phyloP scores from a whole-genome alignment of 2,888 invertebrate species.

The Dolichopus griseipennis region DNA sequence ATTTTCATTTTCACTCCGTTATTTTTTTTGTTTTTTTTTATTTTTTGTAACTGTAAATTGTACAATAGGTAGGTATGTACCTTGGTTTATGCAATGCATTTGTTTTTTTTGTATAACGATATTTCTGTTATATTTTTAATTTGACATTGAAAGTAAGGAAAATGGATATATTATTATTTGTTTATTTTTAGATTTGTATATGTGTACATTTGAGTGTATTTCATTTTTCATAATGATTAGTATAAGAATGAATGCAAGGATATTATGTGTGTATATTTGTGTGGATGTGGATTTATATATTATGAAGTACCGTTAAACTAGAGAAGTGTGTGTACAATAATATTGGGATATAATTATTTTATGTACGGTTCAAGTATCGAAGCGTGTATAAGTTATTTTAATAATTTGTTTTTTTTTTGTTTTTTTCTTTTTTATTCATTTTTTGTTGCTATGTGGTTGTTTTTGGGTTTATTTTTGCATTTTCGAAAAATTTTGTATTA shows the following conservation, averaged over 20 bases:
- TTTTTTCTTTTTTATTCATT: neutral
- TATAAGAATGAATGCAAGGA: neutral
- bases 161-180: too few species aligned
- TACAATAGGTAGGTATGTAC: too few species aligned
- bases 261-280: neutral
- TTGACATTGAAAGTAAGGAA: neutral
- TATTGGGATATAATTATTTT: neutral
- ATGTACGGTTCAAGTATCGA: neutral
- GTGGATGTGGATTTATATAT: neutral
- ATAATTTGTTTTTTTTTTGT: neutral
- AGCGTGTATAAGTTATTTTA: neutral
- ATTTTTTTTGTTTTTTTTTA: too few species aligned
- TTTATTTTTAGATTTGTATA: neutral
- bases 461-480: neutral
- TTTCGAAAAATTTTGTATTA: too few species aligned
- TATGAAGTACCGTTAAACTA: constrained; percentile 6
- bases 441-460: neutral
- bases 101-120: neutral
- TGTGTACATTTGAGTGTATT: neutral
- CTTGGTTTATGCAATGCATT: neutral
- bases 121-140: neutral
- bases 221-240: too few species aligned
- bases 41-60: too few species aligned
- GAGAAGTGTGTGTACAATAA: neutral
- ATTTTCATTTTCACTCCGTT: too few species aligned